Conservation (phyloP, 2,113 vertebrate species). For the Anarhynchus alexandrinus region DNA sequence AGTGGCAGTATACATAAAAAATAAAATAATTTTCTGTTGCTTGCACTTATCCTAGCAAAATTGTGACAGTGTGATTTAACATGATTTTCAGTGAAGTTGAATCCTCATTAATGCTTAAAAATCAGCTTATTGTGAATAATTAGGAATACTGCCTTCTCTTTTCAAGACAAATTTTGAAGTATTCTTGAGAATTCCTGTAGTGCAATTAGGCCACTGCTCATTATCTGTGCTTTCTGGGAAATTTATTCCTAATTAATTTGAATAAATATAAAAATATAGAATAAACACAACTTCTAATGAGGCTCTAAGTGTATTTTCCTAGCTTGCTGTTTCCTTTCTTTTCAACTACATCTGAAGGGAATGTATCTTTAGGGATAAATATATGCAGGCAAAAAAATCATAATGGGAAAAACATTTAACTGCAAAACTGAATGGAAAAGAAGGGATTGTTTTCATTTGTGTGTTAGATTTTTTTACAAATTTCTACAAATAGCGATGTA, state of each 20-base stretch:
- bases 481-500: background rate
- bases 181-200: background rate
- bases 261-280: background rate
- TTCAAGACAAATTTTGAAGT: background rate
- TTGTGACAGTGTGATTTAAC: background rate
- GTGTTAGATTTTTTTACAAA: background rate
- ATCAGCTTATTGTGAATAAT: background rate
- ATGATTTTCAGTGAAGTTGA: background rate
- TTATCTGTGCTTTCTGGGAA: background rate
- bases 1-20: background rate
- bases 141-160: background rate
- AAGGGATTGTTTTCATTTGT: background rate
- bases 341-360: background rate
- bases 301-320: background rate
- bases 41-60: background rate
- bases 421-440: background rate
- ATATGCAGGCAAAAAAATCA: background rate
- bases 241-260: background rate
- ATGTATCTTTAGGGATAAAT: background rate
- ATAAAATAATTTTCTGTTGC: background rate
- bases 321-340: background rate
- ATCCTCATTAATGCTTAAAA: background rate
- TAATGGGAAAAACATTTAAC: background rate
- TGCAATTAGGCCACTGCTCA: background rate
- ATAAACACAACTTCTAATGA: background rate